Evolutionary conservation across 1,140 invertebrate genomes (phyloP), one percentile per base, ranked within the genome.

Genomic region (Daktulosphaira vitifoliae): DNA sequence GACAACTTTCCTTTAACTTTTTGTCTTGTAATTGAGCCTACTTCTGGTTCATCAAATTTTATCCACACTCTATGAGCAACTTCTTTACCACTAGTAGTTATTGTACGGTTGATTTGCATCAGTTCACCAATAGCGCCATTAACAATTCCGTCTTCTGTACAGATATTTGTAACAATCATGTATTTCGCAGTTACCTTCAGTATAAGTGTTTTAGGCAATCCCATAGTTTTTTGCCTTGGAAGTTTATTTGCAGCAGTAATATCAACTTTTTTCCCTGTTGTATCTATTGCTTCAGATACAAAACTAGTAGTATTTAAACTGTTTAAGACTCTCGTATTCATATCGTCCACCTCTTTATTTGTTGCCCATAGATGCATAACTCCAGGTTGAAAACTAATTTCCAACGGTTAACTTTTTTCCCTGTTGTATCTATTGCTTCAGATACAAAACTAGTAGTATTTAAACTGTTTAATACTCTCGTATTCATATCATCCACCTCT

Each of bases 81-180:
- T 51, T 29, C 15, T 51, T 29, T 51, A 7, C 25, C 49, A 16
- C 49, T n/a, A 22, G 8, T n/a, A 6, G 49, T 51, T 6, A 33
- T 6, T 11, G 29, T 6, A 5, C 29, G 5, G 29, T 33, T 33
- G 29, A 33, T 33, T 33, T 33, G 29, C 29, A 33, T 44, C 5
- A 44, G 39, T 44, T n/a, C n/a, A 11, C 71, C 74, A 65, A 73
- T 68, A 7, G 73, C 68, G 25, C 73, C 74, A 70, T 76, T 75
- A 1, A 67, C 70, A 64, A 76, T 68, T 3, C 74, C 73, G 69
- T 74, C 72, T 13, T 62, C n/a, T 1, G 73, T 71, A 62, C 75
- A 70, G 9, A 75, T 74, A 66, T 75, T 75, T 2, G 69, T 71
- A 15, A 71, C 72, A 29, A 76, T 71, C 62, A 74, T 71, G 54